Percentiles rank a stretch among this genome's conserved stretches.
Conservation (phyloP, 2,113 vertebrate species). For the Trogon surrucura region DNA sequence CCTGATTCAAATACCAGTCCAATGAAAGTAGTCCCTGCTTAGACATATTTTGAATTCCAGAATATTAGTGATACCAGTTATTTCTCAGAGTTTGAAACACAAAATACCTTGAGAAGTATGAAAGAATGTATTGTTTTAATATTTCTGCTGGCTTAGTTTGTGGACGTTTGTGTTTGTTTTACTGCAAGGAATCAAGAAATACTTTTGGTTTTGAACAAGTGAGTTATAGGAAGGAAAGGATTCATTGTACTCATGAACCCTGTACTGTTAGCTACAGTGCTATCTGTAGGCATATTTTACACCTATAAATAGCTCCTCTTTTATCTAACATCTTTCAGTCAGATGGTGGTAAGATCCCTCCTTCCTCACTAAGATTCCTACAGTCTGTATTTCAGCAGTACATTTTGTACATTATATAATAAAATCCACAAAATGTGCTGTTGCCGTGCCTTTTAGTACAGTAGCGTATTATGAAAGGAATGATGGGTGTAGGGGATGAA, state of each 20-base stretch:
- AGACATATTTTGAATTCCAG: background rate
- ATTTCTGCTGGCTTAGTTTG: background rate
- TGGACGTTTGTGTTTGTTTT: background rate
- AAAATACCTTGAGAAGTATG: background rate
- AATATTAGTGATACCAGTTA: background rate
- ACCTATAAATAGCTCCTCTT: constrained; percentile 62
- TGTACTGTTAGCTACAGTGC: background rate
- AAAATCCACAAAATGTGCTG: constrained; percentile 19
- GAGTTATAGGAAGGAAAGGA: background rate
- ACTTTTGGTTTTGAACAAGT: background rate
- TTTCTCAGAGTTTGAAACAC: background rate
- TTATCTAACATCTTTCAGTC: constrained; percentile 65
- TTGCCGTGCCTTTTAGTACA: background rate
- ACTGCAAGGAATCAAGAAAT: background rate
- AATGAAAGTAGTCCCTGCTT: background rate
- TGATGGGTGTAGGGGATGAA: background rate
- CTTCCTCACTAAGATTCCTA: background rate
- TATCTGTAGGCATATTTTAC: constrained; percentile 29
- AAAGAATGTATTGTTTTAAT: background rate
- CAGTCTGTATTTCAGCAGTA: constrained; percentile 1
- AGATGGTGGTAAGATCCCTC: constrained; percentile 29
- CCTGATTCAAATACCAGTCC: background rate
- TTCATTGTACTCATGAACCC: background rate
- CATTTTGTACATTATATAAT: background rate
- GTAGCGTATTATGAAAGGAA: constrained; percentile 22